These are phyloP conservation scores for Hylia prasina DNA, from an alignment of 2,113 vertebrate species.

Conservation along the genomic window DNA sequence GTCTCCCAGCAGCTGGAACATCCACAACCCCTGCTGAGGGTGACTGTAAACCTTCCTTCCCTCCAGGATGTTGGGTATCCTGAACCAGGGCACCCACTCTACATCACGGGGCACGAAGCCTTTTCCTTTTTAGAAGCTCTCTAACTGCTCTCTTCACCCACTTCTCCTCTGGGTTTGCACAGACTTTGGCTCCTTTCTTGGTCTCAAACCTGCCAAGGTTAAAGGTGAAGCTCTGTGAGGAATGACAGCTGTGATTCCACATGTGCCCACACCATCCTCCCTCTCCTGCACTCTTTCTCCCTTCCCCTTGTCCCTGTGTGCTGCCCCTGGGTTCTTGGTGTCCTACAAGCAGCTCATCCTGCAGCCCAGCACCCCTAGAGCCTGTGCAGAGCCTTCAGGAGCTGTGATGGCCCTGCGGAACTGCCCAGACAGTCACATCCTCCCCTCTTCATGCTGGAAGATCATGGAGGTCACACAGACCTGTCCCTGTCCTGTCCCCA, in stretches of 20 bases:
- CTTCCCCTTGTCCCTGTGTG: background rate
- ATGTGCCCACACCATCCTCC: accelerated
- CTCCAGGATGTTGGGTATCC: background rate
- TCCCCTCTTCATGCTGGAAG: background rate
- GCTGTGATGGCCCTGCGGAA: accelerated
- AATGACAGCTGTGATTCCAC: background rate
- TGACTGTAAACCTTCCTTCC: background rate
- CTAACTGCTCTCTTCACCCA: background rate
- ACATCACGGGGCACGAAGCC: accelerated
- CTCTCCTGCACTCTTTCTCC: background rate
- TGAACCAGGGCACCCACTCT: background rate
- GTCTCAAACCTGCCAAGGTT: background rate
- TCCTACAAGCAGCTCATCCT: background rate
- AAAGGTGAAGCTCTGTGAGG: background rate
- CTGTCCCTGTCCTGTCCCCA: background rate
- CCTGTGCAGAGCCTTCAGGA: background rate
- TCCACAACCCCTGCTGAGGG: background rate
- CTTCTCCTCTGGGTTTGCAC: accelerated
- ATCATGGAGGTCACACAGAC: accelerated
- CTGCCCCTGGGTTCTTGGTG: background rate
- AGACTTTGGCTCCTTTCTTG: accelerated
- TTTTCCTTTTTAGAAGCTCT: accelerated
- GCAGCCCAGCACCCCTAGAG: background rate
- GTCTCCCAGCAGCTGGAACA: background rate
- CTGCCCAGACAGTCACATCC: background rate